Evolutionary conservation across 1,140 invertebrate species (phyloP), one percentile per base, ranked within the genome.

Genomic region (Protaetia brevitarsis): DNA sequence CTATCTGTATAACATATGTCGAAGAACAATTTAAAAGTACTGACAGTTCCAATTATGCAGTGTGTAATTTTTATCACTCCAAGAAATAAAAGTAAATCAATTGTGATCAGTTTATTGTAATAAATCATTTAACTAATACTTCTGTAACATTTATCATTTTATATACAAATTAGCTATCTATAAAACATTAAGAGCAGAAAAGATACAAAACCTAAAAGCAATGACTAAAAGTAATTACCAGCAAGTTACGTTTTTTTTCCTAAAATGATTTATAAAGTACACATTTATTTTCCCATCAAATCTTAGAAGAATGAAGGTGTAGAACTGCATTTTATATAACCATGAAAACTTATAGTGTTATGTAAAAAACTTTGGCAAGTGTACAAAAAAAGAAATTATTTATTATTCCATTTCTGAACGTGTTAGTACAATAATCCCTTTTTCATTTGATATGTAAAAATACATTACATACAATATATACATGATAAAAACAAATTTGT

Each of bases 101-200:
- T 59, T 59, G 30, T 59, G 57, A 59, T 59, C 57, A 59, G 29
- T 59, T 59, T 59, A 59, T 59, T 59, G 26, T 10, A 59, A 59
- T 59, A 59, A 59, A 59, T 59, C 57, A 59, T 59, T 59, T 59
- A 59, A 59, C 57, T 59, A 59, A 59, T 59, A 59, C 26, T 59
- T 29, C 30, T 59, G 29, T 59, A 59, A 59, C 57, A 59, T 59
- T 28, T 59, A 59, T 59, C 13, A 59, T 59, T 59, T 59, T 59
- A 59, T 59, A 7, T 59, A 59, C 57, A 59, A 59, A 59, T 59
- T 59, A 59, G 19, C 57, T 59, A 59, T 29, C 57, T 59, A 59
- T 59, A 23, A 59, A 59, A 59, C 57, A 59, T 59, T 13, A 59
- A 27, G 23, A 45, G 37, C 37, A 23, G 13, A 23, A 51, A 59